A percentile compares a stretch with the other conserved stretches of the same genome.
These are phyloP conservation scores for Caerostris extrusa DNA, from an alignment of 1,140 invertebrate species.

Conservation along the genomic window DNA sequence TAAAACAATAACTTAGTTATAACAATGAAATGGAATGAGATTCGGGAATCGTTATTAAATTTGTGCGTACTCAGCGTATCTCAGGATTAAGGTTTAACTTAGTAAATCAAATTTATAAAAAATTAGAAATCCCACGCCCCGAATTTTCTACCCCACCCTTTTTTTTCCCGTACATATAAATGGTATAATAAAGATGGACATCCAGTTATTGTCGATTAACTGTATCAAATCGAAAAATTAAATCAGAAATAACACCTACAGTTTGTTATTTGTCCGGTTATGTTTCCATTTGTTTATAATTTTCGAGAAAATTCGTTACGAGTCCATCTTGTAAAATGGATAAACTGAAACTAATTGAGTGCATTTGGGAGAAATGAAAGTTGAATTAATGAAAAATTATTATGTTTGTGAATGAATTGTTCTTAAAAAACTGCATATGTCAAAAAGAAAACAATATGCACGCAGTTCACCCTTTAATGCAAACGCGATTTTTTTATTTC, in stretches of 20 bases:
- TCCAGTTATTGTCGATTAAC: not conserved
- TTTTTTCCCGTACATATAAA: not conserved
- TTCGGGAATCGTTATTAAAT: no score
- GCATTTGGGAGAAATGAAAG: not conserved
- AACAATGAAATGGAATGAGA: no score
- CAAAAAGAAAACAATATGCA: constrained; percentile 3
- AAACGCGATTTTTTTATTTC: constrained; percentile 48
- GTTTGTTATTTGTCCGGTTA: no score
- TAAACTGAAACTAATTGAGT: not conserved
- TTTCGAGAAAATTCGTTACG: not conserved
- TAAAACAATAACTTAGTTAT: no score
- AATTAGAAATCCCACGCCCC: constrained; percentile 24
- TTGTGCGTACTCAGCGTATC: no score
- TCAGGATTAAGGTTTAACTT: no score
- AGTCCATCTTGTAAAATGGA: not conserved
- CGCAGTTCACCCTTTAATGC: not conserved
- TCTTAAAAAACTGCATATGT: not conserved
- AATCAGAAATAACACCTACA: no score
- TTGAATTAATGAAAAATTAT: not conserved
- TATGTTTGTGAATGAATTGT: not conserved
- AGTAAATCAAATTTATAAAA: not conserved
- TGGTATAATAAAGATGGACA: not conserved
- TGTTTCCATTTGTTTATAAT: not conserved
- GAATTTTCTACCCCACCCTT: constrained; percentile 46
- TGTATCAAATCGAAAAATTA: no score